Conservation (phyloP, 2,797 vertebrate genomes). For the Scolopax rusticola region DNA sequence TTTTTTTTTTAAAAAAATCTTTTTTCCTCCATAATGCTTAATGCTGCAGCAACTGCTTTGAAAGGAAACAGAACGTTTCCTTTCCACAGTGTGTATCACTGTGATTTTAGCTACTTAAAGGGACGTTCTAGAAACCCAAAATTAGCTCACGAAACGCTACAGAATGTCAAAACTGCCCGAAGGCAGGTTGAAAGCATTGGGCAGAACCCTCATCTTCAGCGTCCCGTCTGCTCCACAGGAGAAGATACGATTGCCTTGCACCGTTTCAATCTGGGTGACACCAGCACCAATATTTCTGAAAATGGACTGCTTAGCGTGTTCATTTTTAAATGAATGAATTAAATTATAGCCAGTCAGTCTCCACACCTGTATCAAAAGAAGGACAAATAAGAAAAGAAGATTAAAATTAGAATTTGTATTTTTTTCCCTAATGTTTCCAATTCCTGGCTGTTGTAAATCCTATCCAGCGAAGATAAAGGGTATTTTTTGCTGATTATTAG, state of each 20-base stretch:
- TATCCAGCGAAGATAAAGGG: neutral
- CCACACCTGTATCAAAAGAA: slow-evolving; percentile 88
- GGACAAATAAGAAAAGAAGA: neutral
- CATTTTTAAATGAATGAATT: slow-evolving; percentile 94
- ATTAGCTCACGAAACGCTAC: slow-evolving; percentile 72
- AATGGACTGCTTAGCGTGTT: slow-evolving; percentile 98
- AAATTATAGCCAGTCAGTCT: slow-evolving; percentile 91
- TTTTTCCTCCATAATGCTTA: neutral
- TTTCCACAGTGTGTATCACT: neutral
- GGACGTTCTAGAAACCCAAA: slow-evolving; percentile 61
- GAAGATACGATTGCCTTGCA: slow-evolving; percentile 92
- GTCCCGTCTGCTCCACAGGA: slow-evolving; percentile 98
- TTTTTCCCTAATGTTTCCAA: neutral
- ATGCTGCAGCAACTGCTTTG: slow-evolving; percentile 47
- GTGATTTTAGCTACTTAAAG: slow-evolving; percentile 32
- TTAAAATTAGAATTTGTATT: neutral
- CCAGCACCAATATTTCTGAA: slow-evolving; percentile 97
- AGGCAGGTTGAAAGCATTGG: slow-evolving; percentile 91
- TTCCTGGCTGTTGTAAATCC: neutral
- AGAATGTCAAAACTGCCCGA: slow-evolving; percentile 90
- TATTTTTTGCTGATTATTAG: neutral
- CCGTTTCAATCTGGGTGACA: slow-evolving; percentile 94
- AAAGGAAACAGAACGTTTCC: slow-evolving; percentile 33
- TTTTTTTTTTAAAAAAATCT: neutral
- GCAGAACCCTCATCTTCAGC: slow-evolving; percentile 95